Conservation (phyloP, 2,797 vertebrate genomes). For the Enteromius afrohamiltoni region DNA sequence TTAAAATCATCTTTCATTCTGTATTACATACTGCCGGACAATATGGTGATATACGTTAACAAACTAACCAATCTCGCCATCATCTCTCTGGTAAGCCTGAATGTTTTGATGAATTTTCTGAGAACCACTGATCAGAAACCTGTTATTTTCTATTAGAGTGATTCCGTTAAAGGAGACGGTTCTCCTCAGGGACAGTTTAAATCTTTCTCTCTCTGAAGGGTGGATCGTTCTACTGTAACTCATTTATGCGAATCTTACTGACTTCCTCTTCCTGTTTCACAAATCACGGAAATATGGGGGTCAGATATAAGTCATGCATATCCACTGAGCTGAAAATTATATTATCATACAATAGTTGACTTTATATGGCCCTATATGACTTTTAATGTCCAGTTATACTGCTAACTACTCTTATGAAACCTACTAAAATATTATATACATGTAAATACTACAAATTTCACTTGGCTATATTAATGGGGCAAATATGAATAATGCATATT, state of each 20-base stretch:
- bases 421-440: neutral
- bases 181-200: slow-evolving; percentile 31
- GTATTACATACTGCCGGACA: slow-evolving; percentile 45
- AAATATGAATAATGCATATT: neutral
- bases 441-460: neutral
- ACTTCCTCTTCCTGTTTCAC: slow-evolving; percentile 45
- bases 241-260: slow-evolving; percentile 32
- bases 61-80: slow-evolving; percentile 16
- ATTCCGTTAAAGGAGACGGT: slow-evolving; percentile 21
- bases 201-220: slow-evolving; percentile 31
- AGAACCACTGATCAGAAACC: slow-evolving; percentile 36
- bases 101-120: slow-evolving; percentile 46
- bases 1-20: slow-evolving; percentile 51
- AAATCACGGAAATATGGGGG: slow-evolving; percentile 41
- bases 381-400: neutral
- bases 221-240: slow-evolving; percentile 24
- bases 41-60: slow-evolving; percentile 33
- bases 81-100: slow-evolving; percentile 28
- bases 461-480: neutral
- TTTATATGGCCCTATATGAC: too few species aligned
- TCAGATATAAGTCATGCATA: slow-evolving; percentile 25
- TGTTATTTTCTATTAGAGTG: slow-evolving; percentile 37
- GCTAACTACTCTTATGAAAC: neutral
- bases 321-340: slow-evolving; percentile 12
- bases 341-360: neutral